Base-by-base conservation (phyloP, 1,140 invertebrate species). In the Neodiprion virginianus region DNA sequence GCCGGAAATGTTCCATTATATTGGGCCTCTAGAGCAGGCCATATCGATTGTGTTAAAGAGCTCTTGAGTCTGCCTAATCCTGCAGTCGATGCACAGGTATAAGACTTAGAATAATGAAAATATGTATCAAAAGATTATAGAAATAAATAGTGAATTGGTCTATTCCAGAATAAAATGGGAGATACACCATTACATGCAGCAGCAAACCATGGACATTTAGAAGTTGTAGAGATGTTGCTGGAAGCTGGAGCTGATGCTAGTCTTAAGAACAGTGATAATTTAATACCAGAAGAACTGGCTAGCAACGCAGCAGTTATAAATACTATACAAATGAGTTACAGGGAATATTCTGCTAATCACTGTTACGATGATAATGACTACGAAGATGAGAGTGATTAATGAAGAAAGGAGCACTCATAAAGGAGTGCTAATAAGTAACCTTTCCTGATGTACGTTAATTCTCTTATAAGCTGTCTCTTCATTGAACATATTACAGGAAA, bases 1-100 rank as follows among this genome's bases (percentile, higher is more conserved):
- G 90, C 92, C 74, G 93, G 93, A 10, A 93, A 92, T 67, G 94
- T 92, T 69, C 89, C 93, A 28, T 81, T 95, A 12, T 93, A 94
- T 82, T 95, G 93, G 92, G 93, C 92, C 65, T 87, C 91, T 48
- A 90, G 92, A 82, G 90, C 90, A 50, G 89, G 89, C n/a, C 89
- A 90, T 73, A 49, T 89, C 69, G 90, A 92, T 47, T 92, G 91
- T 79, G 88, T 90, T 0, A 84, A 84, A 77, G 84, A 90, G 78
- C 80, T 92, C 49, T 75, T 92, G 17, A 80, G 83, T 72, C 76
- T 87, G 65, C 78, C 86, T 28, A 89, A 86, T 78, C 79, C 89
- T 74, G 84, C 86, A 73, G 78, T 91, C 9, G 85, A 91, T 85
- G 87, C 86, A 75, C 82, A 88, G 82, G 89, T 91, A 85, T 79